phyloP scores from a whole-genome alignment of 2,113 vertebrate genomes.

The Acrocephalus arundinaceus region DNA sequence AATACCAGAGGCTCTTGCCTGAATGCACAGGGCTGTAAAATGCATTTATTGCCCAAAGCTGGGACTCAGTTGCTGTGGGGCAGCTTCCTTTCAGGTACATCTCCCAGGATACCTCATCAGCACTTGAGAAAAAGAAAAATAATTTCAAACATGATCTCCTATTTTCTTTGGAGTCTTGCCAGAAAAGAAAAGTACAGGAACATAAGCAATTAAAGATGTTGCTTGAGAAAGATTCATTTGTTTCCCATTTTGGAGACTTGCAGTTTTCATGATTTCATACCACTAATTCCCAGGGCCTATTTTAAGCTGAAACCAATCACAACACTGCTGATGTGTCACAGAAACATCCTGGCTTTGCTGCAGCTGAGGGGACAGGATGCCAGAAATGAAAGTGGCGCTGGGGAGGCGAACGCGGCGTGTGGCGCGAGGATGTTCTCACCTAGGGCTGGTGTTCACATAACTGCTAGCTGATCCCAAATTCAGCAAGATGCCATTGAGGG shows the following conservation, averaged over 20 bases:
- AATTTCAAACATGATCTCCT: neutral
- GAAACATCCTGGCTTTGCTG: conserved; percentile 46
- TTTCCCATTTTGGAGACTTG: conserved; percentile 1
- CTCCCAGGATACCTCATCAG: neutral
- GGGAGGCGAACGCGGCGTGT: neutral
- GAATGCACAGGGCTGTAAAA: neutral
- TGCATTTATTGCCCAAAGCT: neutral
- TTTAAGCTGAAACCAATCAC: conserved; percentile 52
- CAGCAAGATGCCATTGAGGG: neutral
- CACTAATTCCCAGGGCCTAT: conserved; percentile 55
- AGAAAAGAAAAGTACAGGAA: neutral
- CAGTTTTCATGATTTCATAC: conserved; percentile 37
- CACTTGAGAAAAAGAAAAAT: neutral
- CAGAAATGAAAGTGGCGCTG: neutral
- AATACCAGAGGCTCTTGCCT: neutral
- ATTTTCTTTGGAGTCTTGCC: neutral
- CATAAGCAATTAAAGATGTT: conserved; percentile 46
- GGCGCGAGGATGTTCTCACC: neutral
- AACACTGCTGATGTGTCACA: conserved; percentile 37
- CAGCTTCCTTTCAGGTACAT: neutral
- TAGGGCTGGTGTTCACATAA: neutral
- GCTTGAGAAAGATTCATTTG: conserved; percentile 23
- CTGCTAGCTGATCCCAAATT: neutral
- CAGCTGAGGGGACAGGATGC: neutral
- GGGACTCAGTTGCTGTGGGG: neutral